Evolutionary conservation across 2,888 invertebrate genomes (phyloP), one percentile per base, ranked within the genome.

Genomic region (Griposia aprilina): DNA sequence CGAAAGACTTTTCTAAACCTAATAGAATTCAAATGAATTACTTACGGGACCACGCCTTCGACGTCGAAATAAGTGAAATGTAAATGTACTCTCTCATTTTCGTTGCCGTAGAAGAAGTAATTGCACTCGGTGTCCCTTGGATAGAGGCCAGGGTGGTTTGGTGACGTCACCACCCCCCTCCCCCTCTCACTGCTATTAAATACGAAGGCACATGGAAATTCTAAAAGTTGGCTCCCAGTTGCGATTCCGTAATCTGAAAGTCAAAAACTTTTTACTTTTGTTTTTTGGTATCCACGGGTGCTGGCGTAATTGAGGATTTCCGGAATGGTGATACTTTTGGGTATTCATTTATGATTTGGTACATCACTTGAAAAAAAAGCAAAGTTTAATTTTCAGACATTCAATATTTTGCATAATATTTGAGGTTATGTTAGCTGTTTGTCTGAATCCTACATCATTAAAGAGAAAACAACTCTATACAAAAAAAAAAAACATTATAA

Each of bases 31-130:
- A 84, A 87, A 88, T 86, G 81, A 84, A 76, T 84, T 91, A 98
- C 98, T 98, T 97, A 99, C 99, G 99, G 99, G 87, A 98, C 97
- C 78, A 99, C 98, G 82, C 99, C 99, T 95, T 99, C 99, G 41
- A 99, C 98, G 93, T 99, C 99, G 93, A 99, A 99, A 95, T 98
- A 98, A 79, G 98, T 98, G 94, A 99, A 99, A 92, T 98, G 98
- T 87, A 99, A 97, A 92, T 98, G 98, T 74, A 99, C 97, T 90
- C 98, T 97, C 93, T 99, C 98, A 82, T 98, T 97, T 84, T 97
- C 96, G 83, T 97, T 97, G 36, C 98, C 99, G 92, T 98, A 98
- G 94, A 99, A 99, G 95, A 98, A 98, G 95, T 99, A 99, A 96
- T 99, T 98, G 94, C 99, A 99, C 94, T 98, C 98, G 11, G 99